Evolutionary conservation across 1,140 invertebrate species (phyloP), one percentile per base, ranked within the genome.

Genomic region (Zaprionus ornatus): DNA sequence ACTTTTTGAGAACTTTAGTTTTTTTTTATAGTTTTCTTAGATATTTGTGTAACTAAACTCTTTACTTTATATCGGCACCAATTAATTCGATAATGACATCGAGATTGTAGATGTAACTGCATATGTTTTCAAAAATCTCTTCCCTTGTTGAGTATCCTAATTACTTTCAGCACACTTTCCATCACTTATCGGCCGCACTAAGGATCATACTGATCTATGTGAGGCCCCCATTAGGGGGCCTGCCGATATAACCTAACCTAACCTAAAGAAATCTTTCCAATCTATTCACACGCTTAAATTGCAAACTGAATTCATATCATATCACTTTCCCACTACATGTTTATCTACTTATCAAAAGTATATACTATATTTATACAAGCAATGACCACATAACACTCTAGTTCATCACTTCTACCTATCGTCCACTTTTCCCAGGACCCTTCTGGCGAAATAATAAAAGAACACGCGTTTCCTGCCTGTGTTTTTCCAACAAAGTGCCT

Each of bases 401-500:
- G 45, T 10, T 6, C 45, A 50, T 19, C 19, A 9, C 19, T 1
- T 50, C 12, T 50, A 32, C 19, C 12, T 19, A 50, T 6, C 45
- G 1, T 23, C 19, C 12, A 50, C 45, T 13, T 12, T 50, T 50
- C 45, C 19, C 45, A 50, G 12, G 0, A 10, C 10, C 17, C 19
- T 19, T 21, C 9, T 3, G 15, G 0, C 13, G 0, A 57, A 37
- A 57, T 37, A 29, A 57, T 17, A 55, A 55, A 27, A n/a, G 52
- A 7, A 55, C 52, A 55, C 52, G 5, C 32, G 12, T 37, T 60
- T 17, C 25, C 59, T 32, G 35, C 42, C 42, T 35, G 55, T 82
- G 54, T 76, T 76, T 66, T 50, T 61, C 37, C 42, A 66, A 48
- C 32, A 57, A 62, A 59, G 62, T 32, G 48, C 40, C 40, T 9